Conservation (phyloP, 2,797 vertebrate species). For the Falco concolor region DNA sequence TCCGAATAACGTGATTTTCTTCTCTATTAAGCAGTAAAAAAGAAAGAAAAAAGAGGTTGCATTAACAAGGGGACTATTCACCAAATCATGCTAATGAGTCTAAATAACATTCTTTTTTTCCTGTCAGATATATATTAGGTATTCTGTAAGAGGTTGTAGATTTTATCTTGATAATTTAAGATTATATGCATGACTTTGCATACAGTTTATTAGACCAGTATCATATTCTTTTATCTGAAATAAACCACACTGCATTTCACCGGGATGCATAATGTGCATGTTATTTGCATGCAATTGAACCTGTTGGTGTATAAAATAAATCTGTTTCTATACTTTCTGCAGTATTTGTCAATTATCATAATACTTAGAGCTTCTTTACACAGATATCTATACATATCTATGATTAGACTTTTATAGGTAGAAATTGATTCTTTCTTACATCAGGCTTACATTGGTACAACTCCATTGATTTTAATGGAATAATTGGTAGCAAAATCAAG, state of each 20-base stretch:
- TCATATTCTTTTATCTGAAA: not conserved
- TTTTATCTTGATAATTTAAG: conserved; percentile 23
- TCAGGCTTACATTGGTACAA: conserved; percentile 59
- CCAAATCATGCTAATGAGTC: conserved; percentile 21
- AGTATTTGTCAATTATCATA: not conserved
- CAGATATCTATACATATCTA: not conserved
- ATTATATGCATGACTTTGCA: not conserved
- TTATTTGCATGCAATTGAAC: conserved; percentile 5
- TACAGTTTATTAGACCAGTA: not conserved
- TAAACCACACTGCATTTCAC: conserved; percentile 5
- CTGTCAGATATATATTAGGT: not conserved
- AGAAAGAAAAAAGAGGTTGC: conserved; percentile 67
- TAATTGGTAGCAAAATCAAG: conserved; percentile 42
- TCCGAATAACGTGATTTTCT: conserved; percentile 99
- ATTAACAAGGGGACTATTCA: conserved; percentile 69
- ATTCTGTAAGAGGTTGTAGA: not conserved
- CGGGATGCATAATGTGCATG: not conserved
- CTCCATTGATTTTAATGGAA: conserved; percentile 51
- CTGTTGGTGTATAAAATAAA: not conserved
- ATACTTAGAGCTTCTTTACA: not conserved
- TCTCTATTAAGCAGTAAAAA: conserved; percentile 84
- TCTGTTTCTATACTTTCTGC: not conserved
- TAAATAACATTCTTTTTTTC: conserved; percentile 34
- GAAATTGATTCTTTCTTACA: not conserved
- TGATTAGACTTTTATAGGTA: not conserved